Evolutionary conservation across 2,888 invertebrate genomes (phyloP), one percentile per base, ranked within the genome.

Genomic region (Diarsia mendica): DNA sequence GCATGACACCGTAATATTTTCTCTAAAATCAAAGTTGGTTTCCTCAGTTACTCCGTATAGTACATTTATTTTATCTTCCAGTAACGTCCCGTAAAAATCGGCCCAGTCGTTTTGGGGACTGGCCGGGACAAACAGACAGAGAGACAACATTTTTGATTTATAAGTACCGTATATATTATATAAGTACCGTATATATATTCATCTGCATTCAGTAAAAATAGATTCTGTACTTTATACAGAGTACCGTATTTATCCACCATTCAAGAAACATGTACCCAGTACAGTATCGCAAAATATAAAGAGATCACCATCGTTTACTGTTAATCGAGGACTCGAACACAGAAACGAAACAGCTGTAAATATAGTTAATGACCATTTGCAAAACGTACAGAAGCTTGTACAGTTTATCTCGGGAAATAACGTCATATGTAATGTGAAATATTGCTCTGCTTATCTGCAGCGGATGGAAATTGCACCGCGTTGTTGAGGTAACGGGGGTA

Each of bases 381-480:
- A 23, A 63, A 75, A 77, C 67, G 53, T 33, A 69, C 67, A 74
- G 23, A 75, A 75, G 66, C 85, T 72, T 67, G 80, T 55, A 75
- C 48, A 77, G 85, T 83, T 86, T 89, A 91, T 90, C 89, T 89
- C 78, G 87, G 87, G 87, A 90, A 90, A 90, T 85, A 85, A 87
- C 87, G 87, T 89, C 89, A 91, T 90, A 71, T 71, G 88, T 89
- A 88, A 91, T 89, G 89, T 92, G 88, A 93, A 92, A 93, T 93
- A 94, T 92, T 89, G 91, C 91, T 89, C 88, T 90, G 91, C 92
- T 93, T 93, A 93, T 92, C 91, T 92, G 85, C 85, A 89, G 87
- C 89, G 90, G 88, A 91, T 92, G 92, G 90, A 92, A 92, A 93
- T 93, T 92, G 90, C 91, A 79, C 11, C 88, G 86, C 84, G 88